Base-by-base conservation (phyloP, 92 coral and sea anemone genomes). In the Actinostola sp. region DNA sequence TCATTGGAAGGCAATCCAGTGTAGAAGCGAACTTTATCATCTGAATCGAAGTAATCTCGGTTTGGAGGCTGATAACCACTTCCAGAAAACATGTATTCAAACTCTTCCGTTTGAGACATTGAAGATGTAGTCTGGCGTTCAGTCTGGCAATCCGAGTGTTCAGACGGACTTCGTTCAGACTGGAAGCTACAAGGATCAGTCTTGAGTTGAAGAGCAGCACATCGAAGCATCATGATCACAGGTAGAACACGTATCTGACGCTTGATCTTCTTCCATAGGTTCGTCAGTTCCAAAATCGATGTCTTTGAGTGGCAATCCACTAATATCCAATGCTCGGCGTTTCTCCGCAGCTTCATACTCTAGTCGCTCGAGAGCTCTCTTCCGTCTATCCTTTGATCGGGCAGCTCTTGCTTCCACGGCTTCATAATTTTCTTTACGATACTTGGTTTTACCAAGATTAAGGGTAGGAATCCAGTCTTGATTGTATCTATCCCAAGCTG, bases 401-500 rank as follows among this genome's bases (percentile, higher is more conserved):
- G 53, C 66, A 66, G 65, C 43, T 71, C 66, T 39, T 44, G 66
- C 77, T 38, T 50, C 65, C 32, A 52, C 64, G 21, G 34, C 51
- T 27, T 70, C 66, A 30, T 12, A 5, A 49, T 70, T 36, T 42
- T 19, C 23, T 35, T 42, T 21, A 0, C 32, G n/a, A n/a, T 20
- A 8, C n/a, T 69, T 69, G 31, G 23, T 36, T 63, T 69, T 63
- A 51, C 76, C 77, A 15, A 77, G 64, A 49, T 83, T 52, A 23
- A 67, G 36, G 30, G 78, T 83, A 16, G 82, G 79, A 5, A 53
- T 79, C 84, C 84, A 84, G n/a, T 84, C 85, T 8, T 67, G 54
- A 34, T 84, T 79, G 35, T 58, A 60, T 77, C 42, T 64, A 60
- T 72, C 78, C 89, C 85, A 84, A 3, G 5, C 16, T 61, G 85